Conservation (phyloP, 2,113 vertebrate species). For the Cepphus grylle region DNA sequence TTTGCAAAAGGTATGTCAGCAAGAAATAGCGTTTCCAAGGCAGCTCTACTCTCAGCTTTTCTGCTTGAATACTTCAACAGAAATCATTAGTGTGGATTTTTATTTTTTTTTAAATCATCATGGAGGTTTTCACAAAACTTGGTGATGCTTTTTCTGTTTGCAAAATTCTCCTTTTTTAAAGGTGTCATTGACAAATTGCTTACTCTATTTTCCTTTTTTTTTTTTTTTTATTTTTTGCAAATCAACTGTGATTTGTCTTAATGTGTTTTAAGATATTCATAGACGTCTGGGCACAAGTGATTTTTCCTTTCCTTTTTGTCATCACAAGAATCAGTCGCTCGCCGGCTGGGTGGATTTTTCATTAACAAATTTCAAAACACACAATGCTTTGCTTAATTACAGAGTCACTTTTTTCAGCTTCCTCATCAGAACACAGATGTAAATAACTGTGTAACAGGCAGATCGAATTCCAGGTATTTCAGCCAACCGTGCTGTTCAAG, state of each 20-base stretch:
- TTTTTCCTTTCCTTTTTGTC: background rate
- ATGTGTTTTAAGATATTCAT: background rate
- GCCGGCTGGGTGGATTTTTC: background rate
- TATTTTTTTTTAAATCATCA: background rate
- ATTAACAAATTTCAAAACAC: background rate
- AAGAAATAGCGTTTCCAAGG: background rate
- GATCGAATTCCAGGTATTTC: background rate
- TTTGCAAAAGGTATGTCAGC: background rate
- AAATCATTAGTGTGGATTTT: background rate
- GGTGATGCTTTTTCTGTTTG: background rate
- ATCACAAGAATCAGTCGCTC: background rate
- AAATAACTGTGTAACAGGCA: background rate
- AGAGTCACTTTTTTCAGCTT: background rate
- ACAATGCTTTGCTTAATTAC: background rate
- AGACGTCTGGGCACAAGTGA: background rate
- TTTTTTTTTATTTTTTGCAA: background rate
- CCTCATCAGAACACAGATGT: background rate
- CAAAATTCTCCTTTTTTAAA: background rate
- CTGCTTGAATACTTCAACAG: background rate
- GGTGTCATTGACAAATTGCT: background rate
- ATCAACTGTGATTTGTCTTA: background rate
- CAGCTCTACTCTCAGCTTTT: background rate
- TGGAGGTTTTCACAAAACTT: background rate
- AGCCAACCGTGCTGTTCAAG: background rate
- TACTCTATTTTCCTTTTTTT: rapidly evolving